Conservation (phyloP, 2,797 vertebrate genomes). For the Galagoides demidoff region DNA sequence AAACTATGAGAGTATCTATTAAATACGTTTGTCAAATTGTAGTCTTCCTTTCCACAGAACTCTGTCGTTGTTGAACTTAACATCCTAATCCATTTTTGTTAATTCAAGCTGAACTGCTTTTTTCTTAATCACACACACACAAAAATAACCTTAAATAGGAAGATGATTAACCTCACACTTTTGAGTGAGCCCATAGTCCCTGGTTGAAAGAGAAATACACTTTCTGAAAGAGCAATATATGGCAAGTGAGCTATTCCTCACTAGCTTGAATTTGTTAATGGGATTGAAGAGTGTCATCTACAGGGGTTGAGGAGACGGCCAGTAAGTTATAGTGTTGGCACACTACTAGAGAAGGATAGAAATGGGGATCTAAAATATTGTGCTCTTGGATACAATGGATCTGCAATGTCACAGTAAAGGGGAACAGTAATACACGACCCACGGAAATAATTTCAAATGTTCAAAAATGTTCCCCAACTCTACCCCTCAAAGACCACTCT, state of each 20-base stretch:
- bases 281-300: not conserved
- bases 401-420: conserved; percentile 30
- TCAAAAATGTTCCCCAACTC: not conserved
- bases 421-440: not conserved
- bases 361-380: not conserved
- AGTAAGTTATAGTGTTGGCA: not conserved
- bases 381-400: not conserved
- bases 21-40: not conserved
- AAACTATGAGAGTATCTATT: not conserved
- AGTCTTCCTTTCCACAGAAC: not conserved
- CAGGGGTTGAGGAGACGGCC: not conserved
- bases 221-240: not conserved
- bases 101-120: not conserved
- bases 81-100: not conserved
- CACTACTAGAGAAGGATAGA: conserved; percentile 10
- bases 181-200: not conserved
- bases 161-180: not conserved
- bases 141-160: conserved; percentile 9
- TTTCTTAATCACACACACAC: not conserved
- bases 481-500: conserved; percentile 17
- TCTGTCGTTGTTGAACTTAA: not conserved
- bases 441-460: not conserved
- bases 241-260: not conserved
- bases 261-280: not conserved
- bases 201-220: conserved; percentile 3